These are phyloP conservation scores for Scrobipalpa costella DNA, from an alignment of 2,888 invertebrate species.

Conservation along the genomic window DNA sequence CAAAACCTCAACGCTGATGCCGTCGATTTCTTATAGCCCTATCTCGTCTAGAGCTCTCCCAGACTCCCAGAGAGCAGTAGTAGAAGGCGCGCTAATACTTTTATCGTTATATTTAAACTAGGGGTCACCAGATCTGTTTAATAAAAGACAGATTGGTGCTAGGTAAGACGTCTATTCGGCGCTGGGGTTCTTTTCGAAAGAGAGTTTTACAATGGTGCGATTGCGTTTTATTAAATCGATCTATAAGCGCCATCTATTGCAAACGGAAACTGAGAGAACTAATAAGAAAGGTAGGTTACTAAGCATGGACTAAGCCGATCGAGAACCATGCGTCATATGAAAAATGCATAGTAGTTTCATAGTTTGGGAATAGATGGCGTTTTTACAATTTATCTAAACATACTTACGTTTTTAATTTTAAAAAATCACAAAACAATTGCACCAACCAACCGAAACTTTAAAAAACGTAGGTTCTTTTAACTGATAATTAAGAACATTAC, in stretches of 20 bases:
- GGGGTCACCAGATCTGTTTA: not conserved
- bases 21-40: not conserved
- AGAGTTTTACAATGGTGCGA: no score
- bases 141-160: not conserved
- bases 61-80: not conserved
- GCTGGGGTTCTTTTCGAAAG: no score
- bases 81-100: not conserved
- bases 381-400: no score
- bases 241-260: no score
- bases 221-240: no score
- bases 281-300: not conserved
- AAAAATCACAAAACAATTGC: not conserved
- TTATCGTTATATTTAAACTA: not conserved
- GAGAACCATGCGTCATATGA: no score
- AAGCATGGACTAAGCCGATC: no score
- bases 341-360: no score
- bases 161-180: no score
- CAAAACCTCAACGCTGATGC: not conserved
- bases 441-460: not conserved
- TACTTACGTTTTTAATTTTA: not conserved
- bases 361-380: no score
- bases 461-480: slow-evolving; percentile 18
- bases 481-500: slow-evolving; percentile 18
- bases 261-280: no score
- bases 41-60: not conserved